Percentiles rank a stretch among this genome's conserved stretches.
These are phyloP conservation scores for Hybos culiciformis DNA, from an alignment of 2,888 invertebrate species.

Conservation along the genomic window DNA sequence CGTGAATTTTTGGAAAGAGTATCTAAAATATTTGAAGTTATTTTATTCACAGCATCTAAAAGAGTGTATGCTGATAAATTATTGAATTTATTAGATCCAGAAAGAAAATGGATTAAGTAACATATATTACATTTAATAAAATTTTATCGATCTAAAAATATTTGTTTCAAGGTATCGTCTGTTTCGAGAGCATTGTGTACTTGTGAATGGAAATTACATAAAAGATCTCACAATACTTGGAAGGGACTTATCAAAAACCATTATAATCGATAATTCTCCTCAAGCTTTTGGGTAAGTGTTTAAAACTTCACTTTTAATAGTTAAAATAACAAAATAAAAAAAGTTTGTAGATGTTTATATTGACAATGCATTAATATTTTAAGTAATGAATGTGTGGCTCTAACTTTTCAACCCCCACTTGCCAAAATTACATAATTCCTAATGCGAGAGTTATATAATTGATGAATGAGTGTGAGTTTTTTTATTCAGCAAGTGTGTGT, in stretches of 20 bases:
- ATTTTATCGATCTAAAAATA: background rate
- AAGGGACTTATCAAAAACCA: constrained; percentile 74
- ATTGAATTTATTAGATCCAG: constrained; percentile 80
- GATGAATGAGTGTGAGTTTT: too few species aligned
- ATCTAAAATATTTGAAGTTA: constrained; percentile 79
- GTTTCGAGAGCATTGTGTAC: constrained; percentile 90
- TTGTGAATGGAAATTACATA: constrained; percentile 91
- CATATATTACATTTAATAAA: background rate
- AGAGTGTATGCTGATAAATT: constrained; percentile 89
- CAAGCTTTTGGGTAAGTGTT: constrained; percentile 67
- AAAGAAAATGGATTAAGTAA: constrained; percentile 61
- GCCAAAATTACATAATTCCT: too few species aligned
- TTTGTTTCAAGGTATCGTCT: constrained; percentile 45
- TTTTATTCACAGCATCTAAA: constrained; percentile 91
- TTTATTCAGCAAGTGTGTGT: too few species aligned
- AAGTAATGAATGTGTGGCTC: background rate
- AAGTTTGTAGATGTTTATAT: background rate
- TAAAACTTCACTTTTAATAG: constrained; percentile 33
- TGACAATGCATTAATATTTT: background rate
- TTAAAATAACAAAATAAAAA: background rate
- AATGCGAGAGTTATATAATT: too few species aligned
- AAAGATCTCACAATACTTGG: constrained; percentile 90
- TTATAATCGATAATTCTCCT: constrained; percentile 79
- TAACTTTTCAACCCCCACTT: background rate
- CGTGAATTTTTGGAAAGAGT: constrained; percentile 83